Base-by-base conservation (phyloP, 37 sponge, comb jelly and placozoan genomes). In the Agelas oroides region DNA sequence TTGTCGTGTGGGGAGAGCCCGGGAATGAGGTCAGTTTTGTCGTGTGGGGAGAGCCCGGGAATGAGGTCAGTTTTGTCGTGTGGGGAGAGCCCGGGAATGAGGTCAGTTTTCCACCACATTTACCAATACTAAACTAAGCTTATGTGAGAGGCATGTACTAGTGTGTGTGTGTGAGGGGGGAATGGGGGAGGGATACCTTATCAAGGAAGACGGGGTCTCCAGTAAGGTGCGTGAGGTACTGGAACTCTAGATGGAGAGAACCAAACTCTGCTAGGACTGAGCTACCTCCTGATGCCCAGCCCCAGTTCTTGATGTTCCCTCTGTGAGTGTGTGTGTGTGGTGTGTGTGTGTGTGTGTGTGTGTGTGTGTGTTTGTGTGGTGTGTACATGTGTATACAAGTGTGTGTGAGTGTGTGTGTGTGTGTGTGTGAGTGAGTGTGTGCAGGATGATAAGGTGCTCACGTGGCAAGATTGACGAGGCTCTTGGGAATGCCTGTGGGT, bases 261-360 rank as follows among this genome's bases (percentile, higher is more conserved):
- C 97, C 97, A 85, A 96, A 85, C 79, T 96, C 97, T 5, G 97
- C 89, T n/a, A 96, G 75, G 36, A 96, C 80, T 28, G 94, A 91
- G 15, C 80, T 74, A 0, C 92, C 92, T 59, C 97, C 97, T 39
- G 90, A 85, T 15, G 97, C 97, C 97, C 97, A 96, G 20, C 86
- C 86, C 97, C 97, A 96, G 74, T 94, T 96, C 71, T 88, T 92
- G 34, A 69, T 65, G 2, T 40, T 28, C 57, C 85, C 86, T 24
- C 89, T 92, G 84, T 25, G 65, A 18, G 37, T 65, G 53, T 0
- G 39, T 34, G 39, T 24, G 37, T 3, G 8, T 3, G 46, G 46
- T 68, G 34, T 5, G 69, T 68, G 34, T 19, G 46, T 46, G 46
- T 3, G 46, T 3, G 8, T 3, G 46, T 3, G 46, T 12, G 46